Percentiles rank a stretch among this genome's conserved stretches.
Conservation (phyloP, 2,113 vertebrate species). For the Periophthalmodon schlosseri region DNA sequence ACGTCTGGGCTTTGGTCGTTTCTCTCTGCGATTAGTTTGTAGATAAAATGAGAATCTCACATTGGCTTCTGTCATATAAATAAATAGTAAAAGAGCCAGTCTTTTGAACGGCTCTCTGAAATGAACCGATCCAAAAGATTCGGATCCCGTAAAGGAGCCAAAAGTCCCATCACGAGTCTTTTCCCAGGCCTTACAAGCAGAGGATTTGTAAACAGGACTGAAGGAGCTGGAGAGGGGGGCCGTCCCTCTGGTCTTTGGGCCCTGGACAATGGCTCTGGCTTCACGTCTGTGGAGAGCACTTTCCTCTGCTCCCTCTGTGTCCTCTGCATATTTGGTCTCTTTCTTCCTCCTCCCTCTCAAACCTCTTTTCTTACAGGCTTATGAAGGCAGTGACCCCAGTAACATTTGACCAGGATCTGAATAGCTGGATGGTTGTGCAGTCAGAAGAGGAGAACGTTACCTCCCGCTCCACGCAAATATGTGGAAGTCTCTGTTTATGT, state of each 20-base stretch:
- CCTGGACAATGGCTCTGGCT: conserved; percentile 61
- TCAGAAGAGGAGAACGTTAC: conserved; percentile 9
- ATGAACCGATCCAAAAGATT: too few species aligned
- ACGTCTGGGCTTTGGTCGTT: too few species aligned
- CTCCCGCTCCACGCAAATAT: conserved; percentile 29
- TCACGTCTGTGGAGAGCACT: conserved; percentile 36
- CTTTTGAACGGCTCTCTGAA: too few species aligned
- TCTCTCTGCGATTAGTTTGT: too few species aligned
- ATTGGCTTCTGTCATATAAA: too few species aligned
- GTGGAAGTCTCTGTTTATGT: neutral
- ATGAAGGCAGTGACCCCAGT: conserved; percentile 65
- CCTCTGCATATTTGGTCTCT: conserved; percentile 40
- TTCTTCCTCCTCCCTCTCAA: conserved; percentile 9
- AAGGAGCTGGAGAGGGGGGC: conserved; percentile 61
- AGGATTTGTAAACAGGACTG: conserved; percentile 46
- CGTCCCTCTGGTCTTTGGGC: conserved; percentile 56
- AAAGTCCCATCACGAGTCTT: conserved; percentile 7
- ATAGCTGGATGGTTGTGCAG: conserved; percentile 21
- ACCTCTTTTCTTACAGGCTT: conserved; percentile 42
- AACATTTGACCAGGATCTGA: conserved; percentile 43
- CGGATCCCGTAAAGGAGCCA: too few species aligned
- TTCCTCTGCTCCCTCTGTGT: conserved; percentile 44
- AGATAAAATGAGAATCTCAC: too few species aligned
- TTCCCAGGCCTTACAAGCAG: conserved; percentile 60
- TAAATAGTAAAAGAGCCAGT: too few species aligned